Base-by-base conservation (phyloP, 2,113 vertebrate species). In the Zosterops lateralis region DNA sequence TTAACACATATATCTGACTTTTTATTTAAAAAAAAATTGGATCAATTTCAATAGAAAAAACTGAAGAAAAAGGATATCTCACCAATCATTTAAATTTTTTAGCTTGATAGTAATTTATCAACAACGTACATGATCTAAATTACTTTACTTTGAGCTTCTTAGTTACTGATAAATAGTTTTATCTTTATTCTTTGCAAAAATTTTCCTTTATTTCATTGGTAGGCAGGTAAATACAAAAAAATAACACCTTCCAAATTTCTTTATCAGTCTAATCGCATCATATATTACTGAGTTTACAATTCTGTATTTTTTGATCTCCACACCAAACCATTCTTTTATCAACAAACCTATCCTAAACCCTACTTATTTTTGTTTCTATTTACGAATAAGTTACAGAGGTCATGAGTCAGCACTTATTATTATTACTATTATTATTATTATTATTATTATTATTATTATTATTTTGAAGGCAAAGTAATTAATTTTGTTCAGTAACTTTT, bases 31-130 rank as follows among this genome's bases (percentile, higher is more conserved):
- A 54, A 56, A 54, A 12, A 17, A 54, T 47, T 32, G 4, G 9
- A 36, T 54, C 6, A n/a, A n/a, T 8, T 64, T 25, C 6, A 53
- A 5, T 21, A 44, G 18, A 7, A 60, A 60, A 57, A 71, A 72
- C 29, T 3, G 0, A 53, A 28, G 31, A 29, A 28, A 38, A 84
- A 29, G 0, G 9, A 7, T 51, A 56, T n/a, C 4, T 58, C 50
- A 34, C 3, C 4, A 62, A 7, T 22, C 7, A 42, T n/a, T 66
- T 3, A 32, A 25, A 4, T 32, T 66, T 66, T 66, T 48, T 75
- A 22, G 3, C 22, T 42, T 70, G 25, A 12, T 36, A 45, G 5
- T 20, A 70, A 67, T 48, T 24, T 48, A 48, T 61, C 18, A 57
- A 31, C 25, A n/a, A 29, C 40, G 8, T 12, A 21, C 17, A 21